These are phyloP conservation scores for Drosophila teissieri DNA, from an alignment of 1,140 invertebrate species.

Conservation along the genomic window DNA sequence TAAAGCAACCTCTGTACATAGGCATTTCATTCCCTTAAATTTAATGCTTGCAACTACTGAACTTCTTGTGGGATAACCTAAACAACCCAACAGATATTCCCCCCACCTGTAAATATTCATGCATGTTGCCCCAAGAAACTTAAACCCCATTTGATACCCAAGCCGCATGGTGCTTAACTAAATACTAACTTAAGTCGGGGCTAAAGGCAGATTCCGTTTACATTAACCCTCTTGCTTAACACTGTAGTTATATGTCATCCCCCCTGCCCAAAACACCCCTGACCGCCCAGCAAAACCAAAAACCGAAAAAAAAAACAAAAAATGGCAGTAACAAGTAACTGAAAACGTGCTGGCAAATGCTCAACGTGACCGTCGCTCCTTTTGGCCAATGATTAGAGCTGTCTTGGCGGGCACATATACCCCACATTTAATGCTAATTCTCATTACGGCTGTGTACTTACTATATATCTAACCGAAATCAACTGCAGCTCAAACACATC, in stretches of 20 bases:
- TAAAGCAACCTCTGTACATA: conserved; percentile 4
- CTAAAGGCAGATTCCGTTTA: conserved; percentile 52
- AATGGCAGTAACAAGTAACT: conserved; percentile 35
- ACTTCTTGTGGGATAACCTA: not conserved
- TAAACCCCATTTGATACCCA: conserved; percentile 7
- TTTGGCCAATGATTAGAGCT: conserved; percentile 55
- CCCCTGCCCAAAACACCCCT: not conserved
- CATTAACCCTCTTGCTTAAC: conserved; percentile 56
- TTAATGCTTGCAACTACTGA: not conserved
- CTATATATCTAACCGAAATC: conserved; percentile 39
- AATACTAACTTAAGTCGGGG: conserved; percentile 47
- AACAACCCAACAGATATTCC: not conserved
- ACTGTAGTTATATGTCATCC: conserved; percentile 72
- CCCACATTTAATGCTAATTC: conserved; percentile 52
- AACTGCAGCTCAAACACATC: conserved; percentile 47
- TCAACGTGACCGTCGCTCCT: conserved; percentile 74
- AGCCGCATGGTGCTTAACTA: conserved; percentile 54
- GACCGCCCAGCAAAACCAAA: conserved; percentile 8
- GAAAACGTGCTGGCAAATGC: conserved; percentile 61
- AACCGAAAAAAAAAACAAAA: not conserved
- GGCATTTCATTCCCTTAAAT: not conserved
- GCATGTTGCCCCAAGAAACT: not conserved
- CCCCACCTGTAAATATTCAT: not conserved
- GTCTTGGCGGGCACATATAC: conserved; percentile 28
- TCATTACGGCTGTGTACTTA: conserved; percentile 59